phyloP scores from a whole-genome alignment of 1,140 invertebrate genomes.

The Diplogasteroides magnus region DNA sequence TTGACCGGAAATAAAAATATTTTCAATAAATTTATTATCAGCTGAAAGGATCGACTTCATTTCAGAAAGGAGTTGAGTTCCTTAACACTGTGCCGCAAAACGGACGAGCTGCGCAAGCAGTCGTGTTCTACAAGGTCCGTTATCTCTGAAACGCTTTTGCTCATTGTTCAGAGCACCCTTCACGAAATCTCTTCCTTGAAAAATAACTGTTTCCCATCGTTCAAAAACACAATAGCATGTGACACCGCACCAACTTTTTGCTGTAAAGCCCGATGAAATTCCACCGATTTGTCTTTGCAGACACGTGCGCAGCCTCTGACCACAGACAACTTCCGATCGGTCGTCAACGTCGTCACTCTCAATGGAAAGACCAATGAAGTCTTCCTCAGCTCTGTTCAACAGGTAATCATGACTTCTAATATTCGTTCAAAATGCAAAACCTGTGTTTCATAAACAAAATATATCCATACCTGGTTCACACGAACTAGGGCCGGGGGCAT shows the following conservation, averaged over 20 bases:
- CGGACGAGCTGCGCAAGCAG: background rate
- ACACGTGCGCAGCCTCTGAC: slow-evolving; percentile 32
- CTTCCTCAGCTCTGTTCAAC: slow-evolving; percentile 42
- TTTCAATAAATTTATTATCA: too few relatives aligned
- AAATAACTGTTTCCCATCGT: slow-evolving; percentile 49
- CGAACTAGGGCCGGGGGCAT: too few relatives aligned
- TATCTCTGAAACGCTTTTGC: slow-evolving; percentile 11
- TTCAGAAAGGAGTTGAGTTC: slow-evolving; percentile 19
- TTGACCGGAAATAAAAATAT: slow-evolving; percentile 17
- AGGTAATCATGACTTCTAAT: slow-evolving; percentile 24
- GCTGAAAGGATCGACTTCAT: too few relatives aligned
- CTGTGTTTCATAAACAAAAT: too few relatives aligned
- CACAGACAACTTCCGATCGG: slow-evolving; percentile 44
- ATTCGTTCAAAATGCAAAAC: background rate
- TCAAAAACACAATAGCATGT: slow-evolving; percentile 40
- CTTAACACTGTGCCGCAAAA: slow-evolving; percentile 6
- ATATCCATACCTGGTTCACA: too few relatives aligned
- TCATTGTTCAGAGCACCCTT: background rate
- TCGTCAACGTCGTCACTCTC: slow-evolving; percentile 47
- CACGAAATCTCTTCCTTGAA: slow-evolving; percentile 9
- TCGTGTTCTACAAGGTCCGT: background rate
- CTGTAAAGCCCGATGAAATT: slow-evolving; percentile 25
- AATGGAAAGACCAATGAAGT: slow-evolving; percentile 45
- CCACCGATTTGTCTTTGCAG: slow-evolving; percentile 52
- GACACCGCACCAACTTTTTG: too few relatives aligned